Conservation (phyloP, 2,113 vertebrate species). For the Pomatorhinus ruficollis region DNA sequence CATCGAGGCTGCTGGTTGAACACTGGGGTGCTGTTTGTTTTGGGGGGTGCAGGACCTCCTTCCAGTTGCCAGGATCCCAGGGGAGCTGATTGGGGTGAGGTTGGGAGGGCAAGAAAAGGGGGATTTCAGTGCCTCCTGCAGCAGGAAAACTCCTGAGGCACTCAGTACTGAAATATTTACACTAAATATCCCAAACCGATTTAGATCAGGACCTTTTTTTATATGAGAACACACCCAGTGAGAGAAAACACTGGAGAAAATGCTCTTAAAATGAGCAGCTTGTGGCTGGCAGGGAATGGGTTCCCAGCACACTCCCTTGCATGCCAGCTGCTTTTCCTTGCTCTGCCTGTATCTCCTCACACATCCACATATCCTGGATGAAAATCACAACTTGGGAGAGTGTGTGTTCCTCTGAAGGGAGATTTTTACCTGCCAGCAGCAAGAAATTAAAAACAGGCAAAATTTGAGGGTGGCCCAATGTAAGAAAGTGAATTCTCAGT, state of each 20-base stretch:
- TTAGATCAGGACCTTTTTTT: background rate
- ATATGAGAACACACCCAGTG: background rate
- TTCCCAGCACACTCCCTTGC: background rate
- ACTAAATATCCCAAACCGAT: background rate
- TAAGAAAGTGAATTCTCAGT: background rate
- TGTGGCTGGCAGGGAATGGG: background rate
- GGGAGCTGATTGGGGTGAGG: background rate
- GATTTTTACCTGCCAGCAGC: background rate
- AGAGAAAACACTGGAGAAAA: background rate
- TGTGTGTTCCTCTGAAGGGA: background rate
- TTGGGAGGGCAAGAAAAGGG: background rate
- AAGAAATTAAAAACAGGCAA: background rate
- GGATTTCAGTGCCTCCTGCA: background rate
- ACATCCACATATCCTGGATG: background rate
- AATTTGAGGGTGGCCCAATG: background rate
- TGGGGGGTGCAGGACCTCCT: background rate
- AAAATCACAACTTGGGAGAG: background rate
- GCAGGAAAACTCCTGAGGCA: background rate
- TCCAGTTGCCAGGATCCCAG: accelerated
- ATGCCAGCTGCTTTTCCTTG: background rate
- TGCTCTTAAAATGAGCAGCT: background rate
- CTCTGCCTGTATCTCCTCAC: background rate
- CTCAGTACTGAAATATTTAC: background rate
- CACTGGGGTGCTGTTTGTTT: accelerated
- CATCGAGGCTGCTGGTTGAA: background rate